A percentile compares a stretch with the other conserved stretches of the same genome.
phyloP scores from a whole-genome alignment of 2,113 vertebrate species.

The Sula dactylatra region DNA sequence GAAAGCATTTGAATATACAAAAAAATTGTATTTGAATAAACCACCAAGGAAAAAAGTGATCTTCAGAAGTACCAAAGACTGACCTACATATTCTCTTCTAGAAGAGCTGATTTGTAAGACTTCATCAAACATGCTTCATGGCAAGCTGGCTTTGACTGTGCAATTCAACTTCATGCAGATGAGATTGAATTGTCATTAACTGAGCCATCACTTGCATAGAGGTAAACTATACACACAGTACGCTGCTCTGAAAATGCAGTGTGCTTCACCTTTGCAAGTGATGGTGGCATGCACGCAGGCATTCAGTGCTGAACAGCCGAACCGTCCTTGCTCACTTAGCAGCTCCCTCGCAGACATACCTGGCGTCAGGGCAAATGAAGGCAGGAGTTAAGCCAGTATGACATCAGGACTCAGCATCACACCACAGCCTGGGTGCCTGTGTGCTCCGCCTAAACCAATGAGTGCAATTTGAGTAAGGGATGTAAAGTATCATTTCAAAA shows the following conservation, averaged over 20 bases:
- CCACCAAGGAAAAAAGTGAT: not conserved
- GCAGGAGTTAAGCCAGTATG: not conserved
- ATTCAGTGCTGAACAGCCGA: not conserved
- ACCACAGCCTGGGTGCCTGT: not conserved
- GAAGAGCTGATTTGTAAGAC: not conserved
- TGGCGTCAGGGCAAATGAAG: not conserved
- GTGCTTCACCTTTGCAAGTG: not conserved
- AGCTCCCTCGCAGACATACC: accelerated
- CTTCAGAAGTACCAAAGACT: not conserved
- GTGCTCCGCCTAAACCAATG: accelerated
- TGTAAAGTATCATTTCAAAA: not conserved
- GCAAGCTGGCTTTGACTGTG: not conserved
- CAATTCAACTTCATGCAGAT: not conserved
- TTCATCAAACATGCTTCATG: not conserved
- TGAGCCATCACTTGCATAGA: accelerated
- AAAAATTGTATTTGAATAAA: not conserved
- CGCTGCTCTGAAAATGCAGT: not conserved
- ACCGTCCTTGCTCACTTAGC: not conserved
- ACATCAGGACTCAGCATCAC: not conserved
- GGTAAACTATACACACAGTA: no score
- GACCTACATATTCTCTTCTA: not conserved
- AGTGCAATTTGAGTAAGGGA: not conserved
- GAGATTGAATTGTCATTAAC: not conserved
- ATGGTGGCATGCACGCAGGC: not conserved
- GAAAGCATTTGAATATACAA: not conserved